Evolutionary conservation across 2,113 vertebrate genomes (phyloP).

Genomic region (Apeltes quadracus): DNA sequence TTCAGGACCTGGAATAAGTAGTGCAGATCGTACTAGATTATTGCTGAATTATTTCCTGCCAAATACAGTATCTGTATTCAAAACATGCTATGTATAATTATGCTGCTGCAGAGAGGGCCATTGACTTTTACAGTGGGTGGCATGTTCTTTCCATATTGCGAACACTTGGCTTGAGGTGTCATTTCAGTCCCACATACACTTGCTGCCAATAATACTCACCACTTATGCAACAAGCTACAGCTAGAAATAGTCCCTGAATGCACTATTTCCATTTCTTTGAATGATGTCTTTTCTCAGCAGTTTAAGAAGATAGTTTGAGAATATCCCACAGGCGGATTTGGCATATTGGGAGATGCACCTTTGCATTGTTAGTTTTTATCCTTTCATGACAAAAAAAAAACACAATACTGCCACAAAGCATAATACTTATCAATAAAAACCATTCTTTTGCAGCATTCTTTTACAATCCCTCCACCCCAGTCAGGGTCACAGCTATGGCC

Average conservation of each 20-base stretch:
- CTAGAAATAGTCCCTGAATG: not conserved
- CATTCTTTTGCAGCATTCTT: not conserved
- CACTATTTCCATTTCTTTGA: not conserved
- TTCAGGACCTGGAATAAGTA: too few species aligned
- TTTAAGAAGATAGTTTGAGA: not conserved
- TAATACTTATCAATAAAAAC: not conserved
- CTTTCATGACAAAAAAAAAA: not conserved
- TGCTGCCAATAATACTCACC: not conserved
- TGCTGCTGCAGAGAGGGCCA: not conserved
- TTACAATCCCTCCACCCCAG: too few species aligned
- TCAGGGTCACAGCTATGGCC: constrained; percentile 1
- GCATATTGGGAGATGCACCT: not conserved
- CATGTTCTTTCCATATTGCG: not conserved
- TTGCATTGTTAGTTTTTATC: not conserved
- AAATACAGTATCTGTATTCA: not conserved
- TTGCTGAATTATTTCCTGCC: not conserved
- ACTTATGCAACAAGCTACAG: not conserved
- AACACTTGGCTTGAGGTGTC: not conserved
- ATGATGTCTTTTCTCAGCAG: not conserved
- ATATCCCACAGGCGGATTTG: not conserved
- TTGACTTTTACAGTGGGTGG: not conserved
- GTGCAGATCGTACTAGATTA: too few species aligned
- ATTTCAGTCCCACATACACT: not conserved
- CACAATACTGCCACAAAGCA: too few species aligned
- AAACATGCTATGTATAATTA: not conserved